Evolutionary conservation across 2,888 invertebrate genomes (phyloP), one percentile per base, ranked within the genome.

Genomic region (Cephus spinipes): DNA sequence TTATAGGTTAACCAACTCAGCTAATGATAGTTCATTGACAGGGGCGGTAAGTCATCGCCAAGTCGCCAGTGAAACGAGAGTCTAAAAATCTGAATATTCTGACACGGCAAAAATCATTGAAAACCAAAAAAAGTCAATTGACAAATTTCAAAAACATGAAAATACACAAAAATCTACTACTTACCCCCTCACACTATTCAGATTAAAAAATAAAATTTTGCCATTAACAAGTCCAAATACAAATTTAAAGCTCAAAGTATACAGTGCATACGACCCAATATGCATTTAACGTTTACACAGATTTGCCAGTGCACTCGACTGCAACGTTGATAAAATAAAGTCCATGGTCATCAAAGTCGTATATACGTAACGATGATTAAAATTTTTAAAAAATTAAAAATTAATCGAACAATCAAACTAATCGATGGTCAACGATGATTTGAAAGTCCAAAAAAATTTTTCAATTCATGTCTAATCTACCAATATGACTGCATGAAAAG

Each of bases 211-310:
- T 23, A 1, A 23, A 23, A 23, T 55, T 40, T 40, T 23, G 1
- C 1, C 15, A 23, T 2, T 1, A 4, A 0, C 15, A 23, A 15
- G 40, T 40, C 40, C 40, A 40, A 40, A 40, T 40, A 6, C 15
- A 40, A 23, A 15, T 15, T 15, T 15, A 23, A 40, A 23, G 15
- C 40, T 40, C 2, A 55, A 23, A 23, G 1, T 6, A 9, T 23
- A 15, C 40, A 9, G 23, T 23, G 23, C 15, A 40, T 12, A 15
- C 23, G 40, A 23, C 9, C 2, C 40, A 23, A 55, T 55, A 3
- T 71, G 71, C 71, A 71, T 71, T 71, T 32, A 15, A 71, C 33
- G 71, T 71, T 71, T 71, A 71, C 71, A 30, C 33, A 71, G 31
- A 32, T 32, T 71, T 15, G 3, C 71, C 31, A 71, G 71, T 55